phyloP scores from a whole-genome alignment of 2,888 invertebrate genomes.

The Theristus sp. region DNA sequence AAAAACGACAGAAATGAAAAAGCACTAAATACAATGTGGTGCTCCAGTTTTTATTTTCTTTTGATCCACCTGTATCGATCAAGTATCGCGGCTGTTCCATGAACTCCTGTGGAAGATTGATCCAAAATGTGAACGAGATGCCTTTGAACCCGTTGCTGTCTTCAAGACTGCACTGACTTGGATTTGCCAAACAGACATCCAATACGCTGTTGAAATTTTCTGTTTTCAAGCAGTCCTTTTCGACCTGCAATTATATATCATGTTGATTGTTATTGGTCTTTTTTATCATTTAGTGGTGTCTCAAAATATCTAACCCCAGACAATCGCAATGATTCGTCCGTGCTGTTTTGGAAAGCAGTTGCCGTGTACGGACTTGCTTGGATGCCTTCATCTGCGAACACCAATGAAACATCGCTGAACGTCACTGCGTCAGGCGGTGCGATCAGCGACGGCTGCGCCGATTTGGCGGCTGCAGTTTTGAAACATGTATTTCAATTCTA shows the following conservation, averaged over 20 bases:
- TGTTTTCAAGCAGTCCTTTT: background rate
- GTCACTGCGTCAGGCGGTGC: too few species aligned
- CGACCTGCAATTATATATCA: background rate
- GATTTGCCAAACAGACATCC: background rate
- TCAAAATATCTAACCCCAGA: background rate
- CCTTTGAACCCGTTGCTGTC: background rate
- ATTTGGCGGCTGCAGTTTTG: too few species aligned
- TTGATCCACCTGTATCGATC: slow-evolving; percentile 2
- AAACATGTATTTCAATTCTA: too few species aligned
- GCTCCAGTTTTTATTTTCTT: too few species aligned
- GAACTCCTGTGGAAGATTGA: slow-evolving; percentile 4
- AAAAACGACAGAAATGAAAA: background rate
- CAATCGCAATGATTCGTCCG: background rate
- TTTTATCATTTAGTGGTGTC: too few species aligned
- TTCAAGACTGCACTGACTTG: background rate
- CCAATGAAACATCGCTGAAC: too few species aligned
- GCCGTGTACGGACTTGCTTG: too few species aligned
- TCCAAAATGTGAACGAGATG: slow-evolving; percentile 4
- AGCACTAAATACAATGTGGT: too few species aligned
- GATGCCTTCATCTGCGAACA: too few species aligned
- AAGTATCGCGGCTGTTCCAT: background rate
- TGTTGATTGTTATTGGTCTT: background rate
- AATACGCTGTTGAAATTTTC: background rate
- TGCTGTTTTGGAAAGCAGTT: too few species aligned
- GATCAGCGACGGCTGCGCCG: too few species aligned